A percentile compares a stretch with the other conserved stretches of the same genome.
These are phyloP conservation scores for Caranx melampygus DNA, from an alignment of 2,113 vertebrate species.

Conservation along the genomic window DNA sequence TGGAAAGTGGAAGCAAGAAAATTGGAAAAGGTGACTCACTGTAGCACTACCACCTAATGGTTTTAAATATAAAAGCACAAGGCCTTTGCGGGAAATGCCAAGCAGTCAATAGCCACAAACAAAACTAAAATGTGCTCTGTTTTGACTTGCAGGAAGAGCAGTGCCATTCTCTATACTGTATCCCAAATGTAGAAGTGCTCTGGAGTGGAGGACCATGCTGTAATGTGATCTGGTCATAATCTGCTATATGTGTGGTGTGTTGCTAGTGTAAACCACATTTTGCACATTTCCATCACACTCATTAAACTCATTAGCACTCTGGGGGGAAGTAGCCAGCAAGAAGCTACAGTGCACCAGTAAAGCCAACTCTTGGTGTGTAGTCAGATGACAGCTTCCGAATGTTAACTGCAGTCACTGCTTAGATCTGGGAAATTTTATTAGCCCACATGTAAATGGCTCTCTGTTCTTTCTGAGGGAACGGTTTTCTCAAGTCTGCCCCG, in stretches of 20 bases:
- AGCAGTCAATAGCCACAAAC: conserved; percentile 4
- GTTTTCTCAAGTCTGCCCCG: conserved; percentile 48
- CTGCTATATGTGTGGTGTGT: conserved; percentile 21
- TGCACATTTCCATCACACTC: conserved; percentile 29
- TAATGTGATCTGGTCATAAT: conserved; percentile 43
- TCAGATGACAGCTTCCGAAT: conserved; percentile 57
- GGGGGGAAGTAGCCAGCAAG: not conserved
- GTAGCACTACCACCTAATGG: conserved; percentile 33
- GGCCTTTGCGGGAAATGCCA: conserved; percentile 8
- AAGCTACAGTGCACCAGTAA: conserved; percentile 14
- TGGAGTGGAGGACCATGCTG: conserved; percentile 19
- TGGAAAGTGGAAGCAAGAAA: conserved; percentile 38
- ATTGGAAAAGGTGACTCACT: conserved; percentile 62
- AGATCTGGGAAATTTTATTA: conserved; percentile 62
- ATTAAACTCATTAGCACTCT: conserved; percentile 3
- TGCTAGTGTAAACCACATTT: conserved; percentile 20
- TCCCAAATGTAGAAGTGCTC: conserved; percentile 37
- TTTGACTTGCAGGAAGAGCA: not conserved
- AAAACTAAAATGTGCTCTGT: conserved; percentile 1
- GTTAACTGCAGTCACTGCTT: conserved; percentile 36
- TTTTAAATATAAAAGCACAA: conserved; percentile 47
- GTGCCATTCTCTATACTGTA: conserved; percentile 7
- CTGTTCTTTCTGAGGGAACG: conserved; percentile 50
- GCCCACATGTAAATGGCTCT: conserved; percentile 61
- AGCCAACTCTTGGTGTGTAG: conserved; percentile 19